Percentiles rank a stretch among this genome's conserved stretches.
These are phyloP conservation scores for Tor tambroides DNA, from an alignment of 2,113 vertebrate species.

Conservation along the genomic window DNA sequence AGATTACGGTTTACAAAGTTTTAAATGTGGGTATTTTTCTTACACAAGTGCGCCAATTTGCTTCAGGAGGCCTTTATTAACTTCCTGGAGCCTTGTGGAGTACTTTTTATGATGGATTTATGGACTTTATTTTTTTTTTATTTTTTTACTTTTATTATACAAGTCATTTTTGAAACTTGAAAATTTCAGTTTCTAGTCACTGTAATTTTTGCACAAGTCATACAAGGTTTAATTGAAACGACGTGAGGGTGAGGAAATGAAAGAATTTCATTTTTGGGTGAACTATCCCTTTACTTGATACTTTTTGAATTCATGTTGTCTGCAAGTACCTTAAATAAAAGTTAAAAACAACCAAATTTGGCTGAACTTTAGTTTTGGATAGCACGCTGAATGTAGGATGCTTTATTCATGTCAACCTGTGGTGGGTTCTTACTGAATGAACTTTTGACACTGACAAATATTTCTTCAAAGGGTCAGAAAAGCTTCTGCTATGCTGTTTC, in stretches of 20 bases:
- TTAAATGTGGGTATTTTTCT: no score
- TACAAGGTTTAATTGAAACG: not conserved
- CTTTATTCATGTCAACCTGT: not conserved
- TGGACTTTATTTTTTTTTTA: no score
- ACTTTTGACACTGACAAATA: not conserved
- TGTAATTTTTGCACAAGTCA: not conserved
- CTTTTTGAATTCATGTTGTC: not conserved
- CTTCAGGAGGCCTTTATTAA: no score
- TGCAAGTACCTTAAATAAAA: not conserved
- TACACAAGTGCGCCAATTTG: no score
- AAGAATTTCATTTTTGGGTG: not conserved
- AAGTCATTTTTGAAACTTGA: no score
- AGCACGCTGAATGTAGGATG: not conserved
- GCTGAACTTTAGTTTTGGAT: not conserved
- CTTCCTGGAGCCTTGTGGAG: no score
- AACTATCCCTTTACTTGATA: not conserved
- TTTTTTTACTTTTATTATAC: no score
- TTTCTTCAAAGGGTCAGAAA: not conserved
- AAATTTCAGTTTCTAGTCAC: not conserved
- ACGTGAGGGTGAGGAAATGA: no score
- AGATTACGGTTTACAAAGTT: no score
- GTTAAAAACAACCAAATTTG: not conserved
- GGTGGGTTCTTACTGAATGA: not conserved
- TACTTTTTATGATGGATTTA: no score
- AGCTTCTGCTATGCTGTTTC: not conserved